Evolutionary conservation across 2,888 invertebrate genomes (phyloP).

Genomic region (Isoperla grammatica): DNA sequence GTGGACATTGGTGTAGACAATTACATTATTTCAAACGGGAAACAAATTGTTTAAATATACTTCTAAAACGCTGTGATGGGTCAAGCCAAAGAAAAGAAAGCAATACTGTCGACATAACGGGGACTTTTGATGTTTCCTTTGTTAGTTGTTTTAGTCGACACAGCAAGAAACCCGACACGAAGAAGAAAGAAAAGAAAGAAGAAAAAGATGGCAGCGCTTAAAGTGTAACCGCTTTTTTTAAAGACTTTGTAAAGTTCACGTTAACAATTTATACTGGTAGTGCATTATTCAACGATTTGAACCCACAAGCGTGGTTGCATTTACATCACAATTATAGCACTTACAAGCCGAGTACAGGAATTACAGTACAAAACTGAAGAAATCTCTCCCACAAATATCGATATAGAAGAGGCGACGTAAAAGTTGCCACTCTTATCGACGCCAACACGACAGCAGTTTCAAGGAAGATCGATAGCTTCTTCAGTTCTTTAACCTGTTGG

Average conservation of each 20-base stretch:
- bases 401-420: no score
- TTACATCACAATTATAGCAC: no score
- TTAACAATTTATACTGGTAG: no score
- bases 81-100: conserved; percentile 22
- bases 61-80: conserved; percentile 19
- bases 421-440: background rate
- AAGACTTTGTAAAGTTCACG: no score
- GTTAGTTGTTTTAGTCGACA: conserved; percentile 19
- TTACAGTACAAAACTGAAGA: no score
- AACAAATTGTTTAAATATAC: background rate
- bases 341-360: no score
- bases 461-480: background rate
- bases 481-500: conserved; percentile 22
- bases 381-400: no score
- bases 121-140: conserved; percentile 27
- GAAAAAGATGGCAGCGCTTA: conserved; percentile 17
- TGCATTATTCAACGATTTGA: no score
- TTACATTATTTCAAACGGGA: no score
- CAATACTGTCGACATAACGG: conserved; percentile 25
- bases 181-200: conserved; percentile 25
- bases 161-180: conserved; percentile 19
- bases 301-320: no score
- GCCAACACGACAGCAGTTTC: background rate
- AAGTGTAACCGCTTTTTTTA: conserved; percentile 9
- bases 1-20: no score